Evolutionary conservation across 2,888 invertebrate species (phyloP), one percentile per base, ranked within the genome.

Genomic region (Cantharis lateralis): DNA sequence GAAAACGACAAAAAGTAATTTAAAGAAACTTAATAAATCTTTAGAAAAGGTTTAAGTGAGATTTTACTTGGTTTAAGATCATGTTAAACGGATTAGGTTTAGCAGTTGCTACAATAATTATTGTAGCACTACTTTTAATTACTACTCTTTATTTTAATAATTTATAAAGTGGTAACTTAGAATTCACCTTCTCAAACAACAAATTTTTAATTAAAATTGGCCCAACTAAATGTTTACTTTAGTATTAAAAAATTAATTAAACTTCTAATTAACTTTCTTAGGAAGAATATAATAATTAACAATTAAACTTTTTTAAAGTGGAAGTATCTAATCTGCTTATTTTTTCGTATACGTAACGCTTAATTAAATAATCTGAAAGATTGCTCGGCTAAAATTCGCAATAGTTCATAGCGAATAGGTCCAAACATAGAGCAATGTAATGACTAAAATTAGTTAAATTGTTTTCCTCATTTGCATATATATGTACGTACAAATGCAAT

Each of bases 21-120:
- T 24, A 66, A 66, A 66, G 64, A 66, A 66, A 66, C 16, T 66
- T 66, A 15, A 66, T 66, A 66, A 66, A 66, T 66, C 64, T 66
- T 16, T n/a, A 66, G 64, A 66, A 66, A 66, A 66, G 64, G 24
- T 66, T 66, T 66, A 66, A 66, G 20, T 20, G 20, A 64, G 64
- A 66, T 16, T 66, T 66, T 66, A 18, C 24, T 20, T 66, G 18
- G 63, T 63, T 63, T 63, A 66, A 66, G 64, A 24, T 66, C 64
- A 66, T 66, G 18, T 66, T n/a, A 20, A 66, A 66, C n/a, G 20
- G 64, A 66, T 66, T 66, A 66, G 64, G 24, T 24, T 64, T 66
- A 66, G 24, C 15, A 20, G 64, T 66, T 66, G n/a, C 24, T 24
- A 24, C 20, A 20, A 66, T 18, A 28, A 28, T 28, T 28, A 28